Conservation (phyloP, 2,888 invertebrate species). For the Plemyria rubiginata region DNA sequence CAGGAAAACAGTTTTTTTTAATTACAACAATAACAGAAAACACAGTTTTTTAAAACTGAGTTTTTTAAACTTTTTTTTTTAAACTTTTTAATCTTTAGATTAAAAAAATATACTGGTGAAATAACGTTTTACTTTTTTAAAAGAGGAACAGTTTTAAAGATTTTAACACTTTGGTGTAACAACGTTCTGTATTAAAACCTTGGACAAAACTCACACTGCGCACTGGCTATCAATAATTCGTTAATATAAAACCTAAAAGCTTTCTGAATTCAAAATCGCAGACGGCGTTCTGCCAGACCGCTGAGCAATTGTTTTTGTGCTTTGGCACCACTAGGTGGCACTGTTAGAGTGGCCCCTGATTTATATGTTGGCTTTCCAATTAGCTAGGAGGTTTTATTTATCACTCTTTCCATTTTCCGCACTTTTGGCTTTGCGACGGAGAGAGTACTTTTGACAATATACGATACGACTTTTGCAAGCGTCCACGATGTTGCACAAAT, state of each 20-base stretch:
- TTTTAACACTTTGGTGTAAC: too few relatives aligned
- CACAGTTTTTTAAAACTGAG: too few relatives aligned
- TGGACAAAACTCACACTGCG: slow-evolving; percentile 1
- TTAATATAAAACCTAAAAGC: slow-evolving; percentile 35
- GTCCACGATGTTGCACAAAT: too few relatives aligned
- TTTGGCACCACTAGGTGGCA: slow-evolving; percentile 40
- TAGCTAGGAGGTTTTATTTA: slow-evolving; percentile 79
- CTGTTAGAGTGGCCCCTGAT: slow-evolving; percentile 67
- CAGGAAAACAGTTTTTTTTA: too few relatives aligned
- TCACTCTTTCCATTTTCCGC: slow-evolving; percentile 75
- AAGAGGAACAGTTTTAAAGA: too few relatives aligned
- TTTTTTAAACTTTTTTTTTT: too few relatives aligned
- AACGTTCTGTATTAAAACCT: neutral
- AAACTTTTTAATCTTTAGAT: too few relatives aligned
- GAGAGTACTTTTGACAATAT: slow-evolving; percentile 36
- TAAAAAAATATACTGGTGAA: too few relatives aligned
- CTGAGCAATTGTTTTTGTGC: slow-evolving; percentile 46
- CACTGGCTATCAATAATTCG: slow-evolving; percentile 28
- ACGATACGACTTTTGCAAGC: slow-evolving; percentile 19
- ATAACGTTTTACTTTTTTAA: too few relatives aligned
- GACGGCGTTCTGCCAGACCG: slow-evolving; percentile 50
- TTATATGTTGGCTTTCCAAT: slow-evolving; percentile 79
- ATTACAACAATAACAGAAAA: too few relatives aligned
- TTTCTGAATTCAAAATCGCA: slow-evolving; percentile 40
- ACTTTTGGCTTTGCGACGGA: slow-evolving; percentile 60